These are phyloP conservation scores for Goniozus legneri DNA, from an alignment of 1,140 invertebrate genomes.

Conservation along the genomic window DNA sequence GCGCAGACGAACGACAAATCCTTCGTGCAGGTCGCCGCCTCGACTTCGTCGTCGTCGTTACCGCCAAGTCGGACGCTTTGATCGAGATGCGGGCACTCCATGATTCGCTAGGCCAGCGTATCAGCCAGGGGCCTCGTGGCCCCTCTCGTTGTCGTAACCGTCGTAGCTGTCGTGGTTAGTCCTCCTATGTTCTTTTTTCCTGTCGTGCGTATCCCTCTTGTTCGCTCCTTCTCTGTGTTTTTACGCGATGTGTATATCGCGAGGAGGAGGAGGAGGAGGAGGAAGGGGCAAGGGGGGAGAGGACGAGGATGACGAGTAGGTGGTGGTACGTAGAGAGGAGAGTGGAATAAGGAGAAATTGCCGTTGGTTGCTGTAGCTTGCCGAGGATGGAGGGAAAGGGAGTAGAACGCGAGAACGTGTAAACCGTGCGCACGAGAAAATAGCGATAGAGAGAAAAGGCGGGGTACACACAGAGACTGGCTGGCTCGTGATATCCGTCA, in stretches of 20 bases:
- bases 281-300: neutral
- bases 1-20: conserved; percentile 38
- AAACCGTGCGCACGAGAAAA: neutral
- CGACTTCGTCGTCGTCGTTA: conserved; percentile 53
- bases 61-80: conserved; percentile 58
- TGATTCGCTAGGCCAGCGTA: conserved; percentile 34
- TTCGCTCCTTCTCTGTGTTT: conserved; percentile 7
- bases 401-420: too few relatives aligned
- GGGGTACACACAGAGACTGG: conserved; percentile 26
- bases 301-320: neutral
- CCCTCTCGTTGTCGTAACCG: conserved; percentile 12
- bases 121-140: conserved; percentile 29
- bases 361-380: too few relatives aligned
- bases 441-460: neutral
- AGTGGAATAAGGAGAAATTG: conserved; percentile 13
- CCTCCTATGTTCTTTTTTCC: neutral
- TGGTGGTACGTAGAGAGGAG: conserved; percentile 3
- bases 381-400: too few relatives aligned
- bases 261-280: conserved; percentile 2
- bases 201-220: conserved; percentile 2
- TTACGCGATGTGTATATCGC: neutral
- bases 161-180: too few relatives aligned
- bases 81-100: conserved; percentile 62
- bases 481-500: conserved; percentile 30
- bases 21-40: conserved; percentile 37